Evolutionary conservation across 1,140 invertebrate genomes (phyloP).

Genomic region (Zaprionus nigranus): DNA sequence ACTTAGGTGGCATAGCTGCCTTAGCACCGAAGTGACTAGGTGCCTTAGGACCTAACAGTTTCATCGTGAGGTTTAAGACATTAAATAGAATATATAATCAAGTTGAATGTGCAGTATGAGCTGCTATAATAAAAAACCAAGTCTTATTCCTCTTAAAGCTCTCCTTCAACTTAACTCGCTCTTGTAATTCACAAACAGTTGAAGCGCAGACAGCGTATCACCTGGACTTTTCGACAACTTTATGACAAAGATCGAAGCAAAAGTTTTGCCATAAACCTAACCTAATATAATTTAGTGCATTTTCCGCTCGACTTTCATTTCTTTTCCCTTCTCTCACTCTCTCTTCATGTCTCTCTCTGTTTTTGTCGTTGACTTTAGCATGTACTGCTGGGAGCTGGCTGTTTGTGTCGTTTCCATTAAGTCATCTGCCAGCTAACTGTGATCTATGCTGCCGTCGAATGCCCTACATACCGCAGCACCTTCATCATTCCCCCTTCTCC

Average conservation of each 20-base stretch:
- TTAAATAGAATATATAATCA: too few species aligned
- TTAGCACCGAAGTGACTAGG: too few species aligned
- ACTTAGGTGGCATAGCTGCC: too few species aligned
- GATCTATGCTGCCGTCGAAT: slow-evolving; percentile 31
- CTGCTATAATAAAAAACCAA: too few species aligned
- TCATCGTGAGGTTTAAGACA: too few species aligned
- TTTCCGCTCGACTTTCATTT: neutral
- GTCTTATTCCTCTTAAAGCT: neutral
- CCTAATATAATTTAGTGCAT: slow-evolving; percentile 28
- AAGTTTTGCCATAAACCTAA: slow-evolving; percentile 14
- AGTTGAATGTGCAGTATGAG: too few species aligned
- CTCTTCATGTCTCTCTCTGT: neutral
- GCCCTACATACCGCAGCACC: neutral
- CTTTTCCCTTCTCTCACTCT: neutral
- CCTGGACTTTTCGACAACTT: neutral
- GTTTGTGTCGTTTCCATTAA: slow-evolving; percentile 35
- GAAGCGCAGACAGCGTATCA: neutral
- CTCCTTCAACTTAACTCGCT: neutral
- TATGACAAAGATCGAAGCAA: slow-evolving; percentile 2
- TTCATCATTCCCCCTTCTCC: too few species aligned
- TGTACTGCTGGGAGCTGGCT: neutral
- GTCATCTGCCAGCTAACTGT: slow-evolving; percentile 50
- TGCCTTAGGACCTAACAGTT: too few species aligned
- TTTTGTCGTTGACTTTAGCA: neutral
- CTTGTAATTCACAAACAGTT: slow-evolving; percentile 9